Evolutionary conservation across 2,888 invertebrate genomes (phyloP).

Genomic region (Stomorhina lunata): DNA sequence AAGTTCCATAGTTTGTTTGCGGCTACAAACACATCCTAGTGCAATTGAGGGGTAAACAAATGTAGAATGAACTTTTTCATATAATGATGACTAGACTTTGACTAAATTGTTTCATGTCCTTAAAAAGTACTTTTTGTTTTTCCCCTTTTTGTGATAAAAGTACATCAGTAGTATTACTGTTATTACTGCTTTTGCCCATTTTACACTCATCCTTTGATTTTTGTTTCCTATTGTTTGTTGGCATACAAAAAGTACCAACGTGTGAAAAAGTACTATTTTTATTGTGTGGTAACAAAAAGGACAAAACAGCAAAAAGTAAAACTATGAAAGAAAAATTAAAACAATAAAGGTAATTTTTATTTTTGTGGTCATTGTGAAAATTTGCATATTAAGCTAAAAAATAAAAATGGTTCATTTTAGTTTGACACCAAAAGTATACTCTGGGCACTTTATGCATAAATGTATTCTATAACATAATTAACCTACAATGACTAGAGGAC

Average conservation of each 20-base stretch:
- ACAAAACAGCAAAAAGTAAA: background rate
- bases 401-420: constrained; percentile 38
- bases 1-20: background rate
- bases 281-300: background rate
- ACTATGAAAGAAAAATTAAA: background rate
- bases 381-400: constrained; percentile 51
- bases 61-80: background rate
- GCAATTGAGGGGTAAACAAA: background rate
- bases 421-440: background rate
- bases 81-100: no score
- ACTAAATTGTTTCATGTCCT: no score
- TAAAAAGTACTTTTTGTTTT: background rate
- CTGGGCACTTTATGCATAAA: background rate
- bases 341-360: background rate
- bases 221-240: no score
- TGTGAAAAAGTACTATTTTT: background rate
- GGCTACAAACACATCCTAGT: background rate
- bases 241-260: no score
- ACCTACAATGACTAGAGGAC: no score
- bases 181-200: background rate
- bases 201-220: background rate
- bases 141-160: background rate
- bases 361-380: constrained; percentile 24
- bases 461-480: background rate
- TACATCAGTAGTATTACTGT: no score